phyloP scores from a whole-genome alignment of 2,797 vertebrate genomes.

The Calcarius lapponicus region DNA sequence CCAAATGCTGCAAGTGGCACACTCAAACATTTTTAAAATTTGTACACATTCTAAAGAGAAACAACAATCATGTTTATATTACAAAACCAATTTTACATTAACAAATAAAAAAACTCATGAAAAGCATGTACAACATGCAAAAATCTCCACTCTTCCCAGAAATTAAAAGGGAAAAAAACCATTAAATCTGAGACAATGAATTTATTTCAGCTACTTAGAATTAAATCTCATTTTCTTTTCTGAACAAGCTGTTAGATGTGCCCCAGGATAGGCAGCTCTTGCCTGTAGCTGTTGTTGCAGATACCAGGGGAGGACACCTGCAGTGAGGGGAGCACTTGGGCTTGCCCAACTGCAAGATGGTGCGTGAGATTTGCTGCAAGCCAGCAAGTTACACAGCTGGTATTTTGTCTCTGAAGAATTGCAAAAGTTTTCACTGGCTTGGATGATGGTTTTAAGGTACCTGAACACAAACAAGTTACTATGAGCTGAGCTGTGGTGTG shows the following conservation, averaged over 20 bases:
- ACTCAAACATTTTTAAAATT: not conserved
- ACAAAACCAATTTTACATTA: not conserved
- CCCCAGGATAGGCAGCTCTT: not conserved
- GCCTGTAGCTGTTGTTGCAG: not conserved
- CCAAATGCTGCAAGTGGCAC: not conserved
- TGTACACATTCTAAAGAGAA: not conserved
- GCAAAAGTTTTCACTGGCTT: slow-evolving; percentile 21
- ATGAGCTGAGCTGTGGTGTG: not conserved
- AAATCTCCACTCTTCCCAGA: not conserved
- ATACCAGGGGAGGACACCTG: not conserved
- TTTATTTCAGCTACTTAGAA: not conserved
- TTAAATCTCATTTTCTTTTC: not conserved
- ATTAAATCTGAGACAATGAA: not conserved
- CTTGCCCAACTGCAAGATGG: not conserved
- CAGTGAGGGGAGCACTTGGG: not conserved
- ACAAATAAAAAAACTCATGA: not conserved
- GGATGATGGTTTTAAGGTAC: not conserved
- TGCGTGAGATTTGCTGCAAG: not conserved
- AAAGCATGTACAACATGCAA: slow-evolving; percentile 61
- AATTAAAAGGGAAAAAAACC: not conserved
- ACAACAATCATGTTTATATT: not conserved
- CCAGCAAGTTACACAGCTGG: slow-evolving; percentile 2
- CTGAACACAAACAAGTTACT: slow-evolving; percentile 28
- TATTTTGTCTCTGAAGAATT: not conserved
- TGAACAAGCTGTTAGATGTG: not conserved